Evolutionary conservation across 2,797 vertebrate species (phyloP), one percentile per base, ranked within the genome.

Genomic region (Hirundo rustica): DNA sequence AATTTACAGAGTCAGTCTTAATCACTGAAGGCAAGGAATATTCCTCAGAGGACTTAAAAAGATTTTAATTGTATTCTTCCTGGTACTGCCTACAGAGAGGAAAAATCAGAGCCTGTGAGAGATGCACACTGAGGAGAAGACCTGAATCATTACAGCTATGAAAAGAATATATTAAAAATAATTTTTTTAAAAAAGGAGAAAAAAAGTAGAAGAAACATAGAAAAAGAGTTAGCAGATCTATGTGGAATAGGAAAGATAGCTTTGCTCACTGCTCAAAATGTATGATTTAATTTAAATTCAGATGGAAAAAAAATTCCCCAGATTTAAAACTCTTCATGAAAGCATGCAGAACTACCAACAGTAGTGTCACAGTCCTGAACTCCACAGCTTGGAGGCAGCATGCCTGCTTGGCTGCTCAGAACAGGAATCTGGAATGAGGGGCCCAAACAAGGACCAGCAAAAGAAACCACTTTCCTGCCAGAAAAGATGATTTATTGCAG

Each of bases 1-100:
- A 90, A 94, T 93, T 90, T 95, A 77, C 61, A 84, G 64, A 85
- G 29, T 29, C 30, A 91, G 34, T 95, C 68, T 86, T 83, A 93
- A 95, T 79, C 68, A 67, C 64, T 77, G 67, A 79, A 96, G 44
- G 53, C 61, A 88, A 64, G 16, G 10, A 87, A 25, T 54, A 18
- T 62, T 80, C 44, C 79, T 86, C 75, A 38, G 53, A 85, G 40
- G 55, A 79, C 58, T 86, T 79, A 75, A 82, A 93, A 95, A 40
- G 14, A 19, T 22, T 70, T 92, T 82, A 82, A 88, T 64, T 94
- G 70, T 66, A 85, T 87, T 48, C 60, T 92, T 73, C 26, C n/a
- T 0, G 1, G 34, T 53, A 48, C 44, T 88, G 68, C n/a, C 47
- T 85, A 60, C 27, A 54, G 61, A 93, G 47, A 54, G 26, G 29